Evolutionary conservation across 2,797 vertebrate genomes (phyloP).

Genomic region (Mionectes olivaceus): DNA sequence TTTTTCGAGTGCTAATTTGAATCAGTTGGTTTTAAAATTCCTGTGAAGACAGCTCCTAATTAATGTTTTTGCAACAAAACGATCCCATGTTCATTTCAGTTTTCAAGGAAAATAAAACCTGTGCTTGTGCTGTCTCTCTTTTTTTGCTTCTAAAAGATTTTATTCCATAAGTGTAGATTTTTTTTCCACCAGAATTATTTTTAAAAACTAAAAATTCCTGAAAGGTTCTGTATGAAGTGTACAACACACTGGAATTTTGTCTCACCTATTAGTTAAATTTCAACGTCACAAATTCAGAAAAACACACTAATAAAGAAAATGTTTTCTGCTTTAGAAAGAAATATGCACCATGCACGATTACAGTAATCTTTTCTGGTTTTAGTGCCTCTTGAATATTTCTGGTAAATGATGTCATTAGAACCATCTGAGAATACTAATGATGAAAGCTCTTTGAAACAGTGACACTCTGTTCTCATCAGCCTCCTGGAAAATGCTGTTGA

Average conservation of each 20-base stretch:
- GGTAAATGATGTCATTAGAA: slow-evolving; percentile 28
- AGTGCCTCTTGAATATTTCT: neutral
- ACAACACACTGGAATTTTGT: neutral
- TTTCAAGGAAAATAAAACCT: neutral
- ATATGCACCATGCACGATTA: neutral
- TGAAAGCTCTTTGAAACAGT: slow-evolving; percentile 22
- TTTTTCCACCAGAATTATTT: neutral
- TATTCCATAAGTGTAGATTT: neutral
- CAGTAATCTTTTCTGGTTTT: neutral
- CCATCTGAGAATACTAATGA: neutral
- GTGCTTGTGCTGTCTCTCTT: neutral
- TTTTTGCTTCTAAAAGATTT: neutral
- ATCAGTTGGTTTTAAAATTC: neutral
- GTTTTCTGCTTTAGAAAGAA: neutral
- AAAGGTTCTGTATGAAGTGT: neutral
- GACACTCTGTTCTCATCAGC: neutral
- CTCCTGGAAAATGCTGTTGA: slow-evolving; percentile 16
- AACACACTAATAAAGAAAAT: neutral
- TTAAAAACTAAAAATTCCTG: neutral
- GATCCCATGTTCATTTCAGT: neutral
- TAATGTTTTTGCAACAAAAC: neutral
- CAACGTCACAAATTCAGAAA: neutral
- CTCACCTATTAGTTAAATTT: neutral
- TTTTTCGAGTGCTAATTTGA: neutral
- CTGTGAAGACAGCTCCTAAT: neutral